Evolutionary conservation across 2,113 vertebrate genomes (phyloP), one percentile per base, ranked within the genome.

Genomic region (Tricholaema leucomelas): DNA sequence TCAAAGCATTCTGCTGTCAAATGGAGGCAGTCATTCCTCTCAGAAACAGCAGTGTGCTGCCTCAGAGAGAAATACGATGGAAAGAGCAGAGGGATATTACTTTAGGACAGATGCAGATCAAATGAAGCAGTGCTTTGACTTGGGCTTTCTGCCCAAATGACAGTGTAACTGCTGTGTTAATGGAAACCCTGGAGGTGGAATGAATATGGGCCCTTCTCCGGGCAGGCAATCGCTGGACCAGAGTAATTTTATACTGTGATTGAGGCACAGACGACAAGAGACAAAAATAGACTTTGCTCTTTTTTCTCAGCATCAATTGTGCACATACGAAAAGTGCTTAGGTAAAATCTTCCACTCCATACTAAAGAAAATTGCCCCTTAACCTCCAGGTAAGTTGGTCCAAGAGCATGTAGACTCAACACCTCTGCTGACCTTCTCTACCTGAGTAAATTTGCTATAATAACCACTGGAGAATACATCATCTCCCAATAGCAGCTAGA

Each of bases 141-240:
- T 0, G 4, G 93, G 83, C 88, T 90, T 91, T 91, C 85, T 94
- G 96, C 91, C 94, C 90, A 94, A 94, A 95, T 80, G 90, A 88
- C 83, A 88, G 78, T 87, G 83, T 88, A 94, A 92, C 94, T 87
- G 93, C 91, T 92, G 94, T 88, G 96, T 87, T 96, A 96, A 96
- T 95, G 93, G 95, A 94, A 95, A 88, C 86, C 83, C 90, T 66
- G 90, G 72, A 90, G 95, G 50, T 92, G 92, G 85, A 66, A 92
- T 94, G 85, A 93, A 94, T 96, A 71, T 73, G 90, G 87, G 74
- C 77, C 44, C 86, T 92, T 96, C 90, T 86, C 83, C 2, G 59
- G 73, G 87, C 44, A 90, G 85, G 86, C 87, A 89, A 36, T 85
- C 3, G 1, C 85, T 92, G 90, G 94, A 90, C 87, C 85, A 90